Evolutionary conservation across 2,888 invertebrate genomes (phyloP).

Genomic region (Drosophila fungiperda): DNA sequence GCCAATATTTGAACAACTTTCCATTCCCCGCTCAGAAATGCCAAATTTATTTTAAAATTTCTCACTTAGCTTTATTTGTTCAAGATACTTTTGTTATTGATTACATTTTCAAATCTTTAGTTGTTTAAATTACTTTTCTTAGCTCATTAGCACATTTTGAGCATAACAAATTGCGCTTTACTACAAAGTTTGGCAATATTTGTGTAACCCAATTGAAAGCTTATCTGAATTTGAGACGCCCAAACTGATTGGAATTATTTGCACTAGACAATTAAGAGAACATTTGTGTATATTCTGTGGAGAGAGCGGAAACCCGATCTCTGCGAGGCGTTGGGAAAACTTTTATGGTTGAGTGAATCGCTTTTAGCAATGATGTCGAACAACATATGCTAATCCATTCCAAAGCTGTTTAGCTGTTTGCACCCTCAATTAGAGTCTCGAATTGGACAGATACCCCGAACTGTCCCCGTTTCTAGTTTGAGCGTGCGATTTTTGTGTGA

Average conservation of each 20-base stretch:
- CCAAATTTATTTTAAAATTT: neutral
- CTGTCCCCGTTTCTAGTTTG: neutral
- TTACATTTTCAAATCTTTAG: conserved; percentile 15
- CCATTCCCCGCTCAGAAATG: no score
- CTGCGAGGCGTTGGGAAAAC: conserved; percentile 28
- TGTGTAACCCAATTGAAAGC: conserved; percentile 59
- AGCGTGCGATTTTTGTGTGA: conserved; percentile 54
- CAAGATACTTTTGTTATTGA: conserved; percentile 16
- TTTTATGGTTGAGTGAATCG: conserved; percentile 47
- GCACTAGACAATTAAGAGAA: conserved; percentile 5
- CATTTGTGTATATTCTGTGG: neutral
- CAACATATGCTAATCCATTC: conserved; percentile 14
- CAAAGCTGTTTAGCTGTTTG: conserved; percentile 32
- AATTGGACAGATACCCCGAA: conserved; percentile 35
- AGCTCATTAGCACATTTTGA: conserved; percentile 41
- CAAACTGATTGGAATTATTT: conserved; percentile 20
- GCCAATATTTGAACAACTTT: neutral
- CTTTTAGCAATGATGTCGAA: neutral
- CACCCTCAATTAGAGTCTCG: conserved; percentile 64
- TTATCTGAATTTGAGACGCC: neutral
- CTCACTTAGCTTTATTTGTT: neutral
- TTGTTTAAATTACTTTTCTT: conserved; percentile 20
- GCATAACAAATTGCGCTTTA: conserved; percentile 13
- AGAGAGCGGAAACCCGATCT: neutral
- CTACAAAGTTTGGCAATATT: conserved; percentile 52